Base-by-base conservation (phyloP, 2,888 invertebrate genomes). In the Eupsilia transversa region DNA sequence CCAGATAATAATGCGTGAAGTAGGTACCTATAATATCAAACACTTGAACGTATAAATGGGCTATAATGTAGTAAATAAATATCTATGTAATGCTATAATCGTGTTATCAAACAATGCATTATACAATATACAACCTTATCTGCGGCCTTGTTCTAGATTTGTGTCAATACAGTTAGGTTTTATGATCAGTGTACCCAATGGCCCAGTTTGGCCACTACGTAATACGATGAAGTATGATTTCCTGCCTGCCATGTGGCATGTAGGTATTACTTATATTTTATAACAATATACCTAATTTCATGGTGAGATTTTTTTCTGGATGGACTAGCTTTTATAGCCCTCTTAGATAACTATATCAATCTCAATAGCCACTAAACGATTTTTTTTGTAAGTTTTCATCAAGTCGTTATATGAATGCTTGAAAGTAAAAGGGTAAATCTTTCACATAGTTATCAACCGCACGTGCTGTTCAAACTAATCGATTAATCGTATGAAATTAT, bases 101-200 rank as follows among this genome's bases (percentile, higher is more conserved):
- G n/a, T 54, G 77, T 79, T 83, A 87, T 80, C 84, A 83, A 77
- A 80, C 72, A 87, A 80, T 74, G 61, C 71, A 60, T 71, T 67
- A 77, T 60, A 61, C 49, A 72, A 57, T 14, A 56, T 43, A 46
- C 43, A 61, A 49, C 69, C 68, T 80, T 87, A 86, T 87, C 85
- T 12, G 3, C 66, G 74, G 41, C 86, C 84, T 80, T 80, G 83
- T 86, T 78, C 77, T 46, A 69, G 71, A 83, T 80, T 38, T 72
- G 57, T 74, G 69, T 84, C 63, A 75, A 61, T 69, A 75, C 59
- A 83, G 64, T 74, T 79, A 64, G 67, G 27, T 49, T 74, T 78
- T 68, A 68, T 57, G 54, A 56, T 63, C 14, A 14, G 43, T 61
- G 17, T 33, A 35, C 27, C 43, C n/a, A 56, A 23, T 66, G 49